phyloP scores from a whole-genome alignment of 2,888 invertebrate genomes.

The Cylloceria caligata region DNA sequence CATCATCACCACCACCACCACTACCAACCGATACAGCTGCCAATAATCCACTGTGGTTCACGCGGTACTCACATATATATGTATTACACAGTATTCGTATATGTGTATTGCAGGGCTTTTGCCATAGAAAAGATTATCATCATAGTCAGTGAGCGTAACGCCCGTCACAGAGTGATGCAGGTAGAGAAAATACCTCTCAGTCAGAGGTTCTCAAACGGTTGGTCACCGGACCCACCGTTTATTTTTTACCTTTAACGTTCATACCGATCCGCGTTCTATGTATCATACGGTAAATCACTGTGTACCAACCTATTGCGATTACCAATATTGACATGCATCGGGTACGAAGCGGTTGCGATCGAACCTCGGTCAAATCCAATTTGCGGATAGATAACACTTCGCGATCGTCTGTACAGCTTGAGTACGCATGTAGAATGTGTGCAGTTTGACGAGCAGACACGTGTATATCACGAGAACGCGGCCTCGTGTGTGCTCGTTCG shows the following conservation, averaged over 20 bases:
- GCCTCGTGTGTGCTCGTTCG: slow-evolving; percentile 31
- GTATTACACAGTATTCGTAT: background rate
- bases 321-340: slow-evolving; percentile 31
- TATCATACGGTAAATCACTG: background rate
- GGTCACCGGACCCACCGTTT: background rate
- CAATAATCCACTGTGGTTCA: slow-evolving; percentile 4
- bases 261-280: background rate
- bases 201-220: slow-evolving; percentile 53
- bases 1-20: background rate
- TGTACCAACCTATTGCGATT: slow-evolving; percentile 31
- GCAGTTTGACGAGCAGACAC: slow-evolving; percentile 2
- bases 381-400: slow-evolving; percentile 37
- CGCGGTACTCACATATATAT: background rate
- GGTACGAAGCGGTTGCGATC: slow-evolving; percentile 24
- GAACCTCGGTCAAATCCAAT: slow-evolving; percentile 19
- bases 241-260: background rate
- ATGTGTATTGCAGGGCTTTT: background rate
- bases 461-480: slow-evolving; percentile 21
- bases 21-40: background rate
- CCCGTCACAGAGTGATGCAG: slow-evolving; percentile 46
- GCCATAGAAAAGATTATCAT: slow-evolving; percentile 21
- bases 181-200: slow-evolving; percentile 47
- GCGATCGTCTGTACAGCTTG: background rate
- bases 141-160: slow-evolving; percentile 32
- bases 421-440: background rate